Evolutionary conservation across 1,140 invertebrate genomes (phyloP), one percentile per base, ranked within the genome.

Genomic region (Tetramorium alpestre): DNA sequence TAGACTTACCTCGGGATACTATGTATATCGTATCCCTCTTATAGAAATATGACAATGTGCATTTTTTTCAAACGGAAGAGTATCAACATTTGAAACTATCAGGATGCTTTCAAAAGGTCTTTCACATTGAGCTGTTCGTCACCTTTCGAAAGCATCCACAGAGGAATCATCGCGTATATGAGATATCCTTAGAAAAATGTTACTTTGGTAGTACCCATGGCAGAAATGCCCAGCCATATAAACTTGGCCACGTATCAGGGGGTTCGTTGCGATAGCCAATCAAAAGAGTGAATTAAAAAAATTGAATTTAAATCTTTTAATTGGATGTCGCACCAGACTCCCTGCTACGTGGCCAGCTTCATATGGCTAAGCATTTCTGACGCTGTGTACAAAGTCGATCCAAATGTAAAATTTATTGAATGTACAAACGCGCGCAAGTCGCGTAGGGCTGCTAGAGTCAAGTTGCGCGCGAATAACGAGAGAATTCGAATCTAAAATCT

Each of bases 141-240:
- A 94, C 94, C 95, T 95, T 95, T 95, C 94, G 94, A 95, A 95
- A 95, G 94, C 95, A 95, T 95, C 94, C 94, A 84, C 89, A 62
- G 49, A 77, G 8, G 22, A 80, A 58, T 33, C 33, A 10, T 49
- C 51, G 38, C 10, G 28, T 10, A 38, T 49, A 47, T 33, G 13
- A 28, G 13, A 72, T 13, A 78, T 51, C 13, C 33, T 6, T 28
- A 76, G 13, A 33, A 18, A 18, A 85, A 49, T 13, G 33, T 70
- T 72, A 44, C 69, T 33, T n/a, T 7, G 6, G 2, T 41, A 67
- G 22, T 38, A 33, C 33, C 33, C 33, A 33, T 4, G 0, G 33
- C 3, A 4, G 3, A 33, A 33, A 33, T 33, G 33, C 33, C 33
- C 33, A 33, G 33, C 33, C 33, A 4, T 33, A 33, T 33, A 4